Percentiles rank a stretch among this genome's conserved stretches.
These are phyloP conservation scores for Drosophila ficusphila DNA, from an alignment of 1,140 invertebrate genomes.

Conservation along the genomic window DNA sequence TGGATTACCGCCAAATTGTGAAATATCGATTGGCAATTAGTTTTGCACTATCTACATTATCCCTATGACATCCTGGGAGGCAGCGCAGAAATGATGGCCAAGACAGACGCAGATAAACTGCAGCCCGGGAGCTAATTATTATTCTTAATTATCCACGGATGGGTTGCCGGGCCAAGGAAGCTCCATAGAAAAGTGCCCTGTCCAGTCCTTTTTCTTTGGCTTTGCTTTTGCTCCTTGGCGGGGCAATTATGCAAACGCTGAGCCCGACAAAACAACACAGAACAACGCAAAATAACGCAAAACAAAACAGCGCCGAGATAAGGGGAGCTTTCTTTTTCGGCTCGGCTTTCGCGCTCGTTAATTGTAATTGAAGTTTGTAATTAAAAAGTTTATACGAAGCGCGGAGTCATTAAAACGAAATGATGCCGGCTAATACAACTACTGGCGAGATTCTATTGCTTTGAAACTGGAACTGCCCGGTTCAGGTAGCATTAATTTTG, in stretches of 20 bases:
- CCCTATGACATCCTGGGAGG: not conserved
- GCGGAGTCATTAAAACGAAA: constrained; percentile 74
- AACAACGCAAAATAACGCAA: no score
- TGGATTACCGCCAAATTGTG: constrained; percentile 18
- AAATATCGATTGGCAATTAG: constrained; percentile 38
- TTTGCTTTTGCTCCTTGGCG: constrained; percentile 16
- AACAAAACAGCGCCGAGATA: constrained; percentile 28
- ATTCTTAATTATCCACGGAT: constrained; percentile 55
- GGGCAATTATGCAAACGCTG: constrained; percentile 65
- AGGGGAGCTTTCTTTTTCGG: constrained; percentile 21
- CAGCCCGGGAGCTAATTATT: constrained; percentile 56
- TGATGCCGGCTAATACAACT: constrained; percentile 58
- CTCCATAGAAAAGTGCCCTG: constrained; percentile 1
- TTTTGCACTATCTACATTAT: constrained; percentile 28
- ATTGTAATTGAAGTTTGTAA: constrained; percentile 82
- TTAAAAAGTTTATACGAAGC: constrained; percentile 77
- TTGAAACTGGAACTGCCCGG: not conserved
- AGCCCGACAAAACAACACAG: constrained; percentile 14
- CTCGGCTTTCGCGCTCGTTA: constrained; percentile 56
- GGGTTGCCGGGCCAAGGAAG: constrained; percentile 5
- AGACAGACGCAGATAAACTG: constrained; percentile 35
- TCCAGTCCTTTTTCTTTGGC: not conserved
- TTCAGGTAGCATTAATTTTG: constrained; percentile 66
- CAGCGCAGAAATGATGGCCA: constrained; percentile 4
- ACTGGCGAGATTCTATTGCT: not conserved